Conservation (phyloP, 2,113 vertebrate species). For the Garra rufa region DNA sequence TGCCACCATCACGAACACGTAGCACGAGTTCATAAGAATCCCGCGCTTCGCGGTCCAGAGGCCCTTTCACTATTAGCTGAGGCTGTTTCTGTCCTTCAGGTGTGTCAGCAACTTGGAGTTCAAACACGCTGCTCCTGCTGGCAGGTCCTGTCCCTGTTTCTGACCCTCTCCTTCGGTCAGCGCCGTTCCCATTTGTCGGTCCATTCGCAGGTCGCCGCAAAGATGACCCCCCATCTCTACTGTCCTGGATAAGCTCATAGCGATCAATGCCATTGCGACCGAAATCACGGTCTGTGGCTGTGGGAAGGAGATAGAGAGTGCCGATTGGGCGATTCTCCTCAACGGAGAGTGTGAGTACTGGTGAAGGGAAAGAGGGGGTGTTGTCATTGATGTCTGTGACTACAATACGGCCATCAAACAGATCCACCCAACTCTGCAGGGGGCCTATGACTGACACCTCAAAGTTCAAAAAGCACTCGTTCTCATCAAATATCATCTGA, state of each 20-base stretch:
- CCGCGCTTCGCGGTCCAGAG: slow-evolving; percentile 88
- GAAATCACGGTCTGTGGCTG: slow-evolving; percentile 93
- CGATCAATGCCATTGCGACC: slow-evolving; percentile 94
- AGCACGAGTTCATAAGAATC: slow-evolving; percentile 95
- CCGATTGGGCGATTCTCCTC: slow-evolving; percentile 97
- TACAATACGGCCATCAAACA: slow-evolving; percentile 93
- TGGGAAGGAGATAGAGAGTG: slow-evolving; percentile 95
- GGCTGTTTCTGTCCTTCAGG: slow-evolving; percentile 96
- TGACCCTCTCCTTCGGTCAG: slow-evolving; percentile 58
- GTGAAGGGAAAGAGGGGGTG: slow-evolving; percentile 95
- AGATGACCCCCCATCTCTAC: slow-evolving; percentile 65
- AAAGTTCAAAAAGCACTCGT: slow-evolving; percentile 96
- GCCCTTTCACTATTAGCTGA: slow-evolving; percentile 96
- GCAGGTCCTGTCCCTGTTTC: slow-evolving; percentile 65
- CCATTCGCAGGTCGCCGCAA: slow-evolving; percentile 67
- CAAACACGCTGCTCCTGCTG: slow-evolving; percentile 86
- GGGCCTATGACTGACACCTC: slow-evolving; percentile 97
- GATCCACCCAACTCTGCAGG: slow-evolving; percentile 96
- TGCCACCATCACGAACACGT: slow-evolving; percentile 90
- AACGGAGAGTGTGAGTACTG: slow-evolving; percentile 92
- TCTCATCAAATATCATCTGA: slow-evolving; percentile 98
- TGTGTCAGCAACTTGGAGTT: slow-evolving; percentile 94
- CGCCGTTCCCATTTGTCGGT: slow-evolving; percentile 69
- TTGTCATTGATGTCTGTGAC: slow-evolving; percentile 98
- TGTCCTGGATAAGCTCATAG: slow-evolving; percentile 92